These are phyloP conservation scores for Dasyornis broadbenti DNA, from an alignment of 2,113 vertebrate genomes.

Conservation along the genomic window DNA sequence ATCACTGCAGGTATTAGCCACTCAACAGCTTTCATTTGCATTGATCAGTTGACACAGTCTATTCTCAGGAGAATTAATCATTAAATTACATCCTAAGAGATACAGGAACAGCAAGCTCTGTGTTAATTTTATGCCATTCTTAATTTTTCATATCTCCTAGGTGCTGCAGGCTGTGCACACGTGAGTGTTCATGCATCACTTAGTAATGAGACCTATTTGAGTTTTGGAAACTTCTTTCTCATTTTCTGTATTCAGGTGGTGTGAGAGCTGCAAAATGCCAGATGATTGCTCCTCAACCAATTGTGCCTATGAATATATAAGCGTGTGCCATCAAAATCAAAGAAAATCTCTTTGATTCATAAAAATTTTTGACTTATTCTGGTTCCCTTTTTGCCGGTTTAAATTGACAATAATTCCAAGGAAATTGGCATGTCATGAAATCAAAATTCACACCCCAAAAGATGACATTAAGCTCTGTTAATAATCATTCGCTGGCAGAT, in stretches of 20 bases:
- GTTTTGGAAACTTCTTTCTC: slow-evolving; percentile 4
- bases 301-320: neutral
- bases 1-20: neutral
- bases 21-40: slow-evolving; percentile 28
- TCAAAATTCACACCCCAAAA: neutral
- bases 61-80: slow-evolving; percentile 16
- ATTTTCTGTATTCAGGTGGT: slow-evolving; percentile 8
- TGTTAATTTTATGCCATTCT: slow-evolving; percentile 57
- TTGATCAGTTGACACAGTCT: slow-evolving; percentile 25
- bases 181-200: slow-evolving; percentile 27
- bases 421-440: neutral
- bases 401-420: neutral
- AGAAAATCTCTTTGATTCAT: neutral
- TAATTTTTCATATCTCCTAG: slow-evolving; percentile 45
- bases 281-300: neutral
- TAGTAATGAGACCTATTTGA: slow-evolving; percentile 7
- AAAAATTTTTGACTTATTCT: neutral
- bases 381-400: neutral
- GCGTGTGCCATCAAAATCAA: neutral
- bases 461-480: neutral
- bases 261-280: neutral
- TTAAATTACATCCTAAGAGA: slow-evolving; percentile 34
- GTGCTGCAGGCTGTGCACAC: neutral
- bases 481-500: neutral
- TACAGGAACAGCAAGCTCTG: slow-evolving; percentile 38